Conservation (phyloP, 1,140 invertebrate genomes). For the Heterodera schachtii region DNA sequence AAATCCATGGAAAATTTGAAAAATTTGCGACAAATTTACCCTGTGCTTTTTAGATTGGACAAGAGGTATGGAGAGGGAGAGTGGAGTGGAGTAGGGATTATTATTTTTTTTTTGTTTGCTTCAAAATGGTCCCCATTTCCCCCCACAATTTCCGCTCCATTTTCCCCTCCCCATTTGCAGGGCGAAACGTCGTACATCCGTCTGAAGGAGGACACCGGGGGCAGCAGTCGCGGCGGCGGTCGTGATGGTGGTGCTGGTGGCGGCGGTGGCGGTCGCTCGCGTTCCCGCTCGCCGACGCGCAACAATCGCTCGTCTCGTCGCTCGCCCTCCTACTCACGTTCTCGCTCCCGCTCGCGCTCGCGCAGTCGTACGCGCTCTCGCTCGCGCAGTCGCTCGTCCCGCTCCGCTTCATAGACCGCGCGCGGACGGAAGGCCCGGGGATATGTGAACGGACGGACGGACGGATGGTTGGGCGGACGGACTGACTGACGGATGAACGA, state of each 20-base stretch:
- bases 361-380: constrained; percentile 17
- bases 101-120: too few species aligned
- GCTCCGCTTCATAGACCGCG: neutral
- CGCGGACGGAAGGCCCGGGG: neutral
- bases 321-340: constrained; percentile 30
- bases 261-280: constrained; percentile 32
- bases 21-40: too few species aligned
- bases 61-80: too few species aligned
- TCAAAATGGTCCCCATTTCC: too few species aligned
- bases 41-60: too few species aligned
- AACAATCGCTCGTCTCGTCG: constrained; percentile 15
- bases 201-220: constrained; percentile 22
- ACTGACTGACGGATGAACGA: neutral
- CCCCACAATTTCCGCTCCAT: too few species aligned
- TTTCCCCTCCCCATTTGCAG: constrained; percentile 33
- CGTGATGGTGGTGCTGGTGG: constrained; percentile 24
- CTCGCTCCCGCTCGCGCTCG: constrained; percentile 37
- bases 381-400: constrained; percentile 26
- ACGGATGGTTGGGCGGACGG: neutral
- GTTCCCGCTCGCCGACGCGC: constrained; percentile 37
- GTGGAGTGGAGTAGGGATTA: too few species aligned
- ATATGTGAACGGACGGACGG: neutral
- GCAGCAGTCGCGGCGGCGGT: constrained; percentile 20
- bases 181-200: constrained; percentile 53
- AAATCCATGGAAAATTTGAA: too few species aligned